Conservation (phyloP, 2,888 invertebrate species). For the Drosophila prostipennis region DNA sequence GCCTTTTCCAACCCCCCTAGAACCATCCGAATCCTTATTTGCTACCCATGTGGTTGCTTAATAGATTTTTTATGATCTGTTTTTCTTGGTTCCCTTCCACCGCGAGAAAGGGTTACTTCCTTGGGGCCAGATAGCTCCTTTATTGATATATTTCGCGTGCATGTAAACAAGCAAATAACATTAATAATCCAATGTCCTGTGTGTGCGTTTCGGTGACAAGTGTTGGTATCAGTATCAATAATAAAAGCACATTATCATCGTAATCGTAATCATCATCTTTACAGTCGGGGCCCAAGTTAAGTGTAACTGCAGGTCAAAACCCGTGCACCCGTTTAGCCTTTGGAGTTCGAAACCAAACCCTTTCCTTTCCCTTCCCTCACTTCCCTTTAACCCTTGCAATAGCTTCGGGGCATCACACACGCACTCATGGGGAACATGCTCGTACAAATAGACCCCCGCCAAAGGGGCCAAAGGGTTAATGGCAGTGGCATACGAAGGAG, state of each 20-base stretch:
- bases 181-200: slow-evolving; percentile 57
- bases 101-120: slow-evolving; percentile 19
- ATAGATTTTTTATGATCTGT: slow-evolving; percentile 80
- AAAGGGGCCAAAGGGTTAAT: slow-evolving; percentile 57
- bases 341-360: neutral
- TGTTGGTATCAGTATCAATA: slow-evolving; percentile 72
- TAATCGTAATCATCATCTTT: slow-evolving; percentile 19
- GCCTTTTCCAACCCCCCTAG: neutral
- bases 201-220: slow-evolving; percentile 42
- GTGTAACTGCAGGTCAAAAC: slow-evolving; percentile 76
- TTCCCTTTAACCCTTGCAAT: slow-evolving; percentile 18
- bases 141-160: slow-evolving; percentile 60
- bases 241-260: slow-evolving; percentile 59
- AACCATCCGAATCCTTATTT: neutral
- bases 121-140: slow-evolving; percentile 26
- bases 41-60: slow-evolving; percentile 71
- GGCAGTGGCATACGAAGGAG: slow-evolving; percentile 45
- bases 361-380: neutral
- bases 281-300: slow-evolving; percentile 50
- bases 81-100: slow-evolving; percentile 22
- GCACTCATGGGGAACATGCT: neutral
- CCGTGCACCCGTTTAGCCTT: slow-evolving; percentile 37
- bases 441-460: slow-evolving; percentile 5
- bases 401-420: slow-evolving; percentile 9
- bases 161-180: slow-evolving; percentile 73